Percentiles rank a stretch among this genome's conserved stretches.
These are phyloP conservation scores for Tridacna gigas DNA, from an alignment of 2,888 invertebrate genomes.

Conservation along the genomic window DNA sequence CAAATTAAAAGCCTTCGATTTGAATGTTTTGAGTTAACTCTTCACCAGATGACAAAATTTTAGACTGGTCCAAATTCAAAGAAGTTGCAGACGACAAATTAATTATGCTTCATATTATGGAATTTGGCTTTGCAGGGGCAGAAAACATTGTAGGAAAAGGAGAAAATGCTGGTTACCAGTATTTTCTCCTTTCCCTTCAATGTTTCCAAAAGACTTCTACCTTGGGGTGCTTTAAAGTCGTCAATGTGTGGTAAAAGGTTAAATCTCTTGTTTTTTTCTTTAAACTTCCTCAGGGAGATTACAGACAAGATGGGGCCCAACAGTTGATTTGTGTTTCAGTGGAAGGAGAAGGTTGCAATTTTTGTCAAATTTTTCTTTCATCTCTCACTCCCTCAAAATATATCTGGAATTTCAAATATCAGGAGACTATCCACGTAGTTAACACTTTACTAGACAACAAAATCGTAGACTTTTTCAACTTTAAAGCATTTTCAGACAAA, in stretches of 20 bases:
- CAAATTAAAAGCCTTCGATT: too few relatives aligned
- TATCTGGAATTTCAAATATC: too few relatives aligned
- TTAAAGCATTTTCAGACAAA: too few relatives aligned
- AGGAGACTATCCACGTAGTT: too few relatives aligned
- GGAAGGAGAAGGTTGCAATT: constrained; percentile 91
- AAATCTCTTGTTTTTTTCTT: neutral
- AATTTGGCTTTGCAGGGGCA: too few relatives aligned
- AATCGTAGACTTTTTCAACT: too few relatives aligned
- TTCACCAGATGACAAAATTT: too few relatives aligned
- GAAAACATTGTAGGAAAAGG: neutral
- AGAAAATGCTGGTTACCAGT: neutral
- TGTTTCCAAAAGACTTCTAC: neutral
- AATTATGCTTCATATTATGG: too few relatives aligned
- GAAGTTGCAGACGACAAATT: too few relatives aligned
- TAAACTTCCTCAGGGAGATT: constrained; percentile 88
- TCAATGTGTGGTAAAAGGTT: neutral
- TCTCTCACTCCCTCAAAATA: neutral
- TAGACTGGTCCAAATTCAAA: too few relatives aligned
- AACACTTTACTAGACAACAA: too few relatives aligned
- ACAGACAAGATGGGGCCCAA: constrained; percentile 90
- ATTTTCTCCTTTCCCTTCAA: neutral
- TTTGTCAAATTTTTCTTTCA: neutral
- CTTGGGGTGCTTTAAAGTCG: neutral
- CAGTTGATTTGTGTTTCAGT: constrained; percentile 93
- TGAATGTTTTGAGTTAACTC: too few relatives aligned